Conservation (phyloP, 2,797 vertebrate species). For the Graptemys geographica region DNA sequence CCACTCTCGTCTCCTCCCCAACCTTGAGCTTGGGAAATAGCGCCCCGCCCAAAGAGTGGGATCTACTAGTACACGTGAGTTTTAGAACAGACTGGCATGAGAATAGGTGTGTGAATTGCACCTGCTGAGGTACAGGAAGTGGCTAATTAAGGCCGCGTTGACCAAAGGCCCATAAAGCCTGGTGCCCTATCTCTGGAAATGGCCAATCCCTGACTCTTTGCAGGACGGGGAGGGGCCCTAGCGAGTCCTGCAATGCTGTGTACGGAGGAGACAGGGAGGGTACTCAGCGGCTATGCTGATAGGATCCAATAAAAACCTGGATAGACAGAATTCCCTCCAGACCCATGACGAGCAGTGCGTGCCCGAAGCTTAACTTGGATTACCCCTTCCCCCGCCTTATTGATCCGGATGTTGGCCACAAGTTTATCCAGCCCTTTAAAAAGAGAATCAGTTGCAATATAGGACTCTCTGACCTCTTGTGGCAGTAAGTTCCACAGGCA, state of each 20-base stretch:
- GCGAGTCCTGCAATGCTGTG: too few species aligned
- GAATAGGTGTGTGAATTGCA: not conserved
- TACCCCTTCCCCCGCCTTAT: not conserved
- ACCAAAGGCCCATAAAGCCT: not conserved
- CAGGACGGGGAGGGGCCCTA: not conserved
- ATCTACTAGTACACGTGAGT: not conserved
- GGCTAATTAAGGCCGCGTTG: not conserved
- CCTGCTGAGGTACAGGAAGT: not conserved
- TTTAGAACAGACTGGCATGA: accelerated
- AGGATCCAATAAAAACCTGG: not conserved
- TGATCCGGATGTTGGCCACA: not conserved
- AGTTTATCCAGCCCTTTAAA: not conserved
- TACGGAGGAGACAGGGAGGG: not conserved
- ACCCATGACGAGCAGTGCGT: not conserved
- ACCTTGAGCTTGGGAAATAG: not conserved
- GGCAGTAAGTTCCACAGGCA: not conserved
- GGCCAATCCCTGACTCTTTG: not conserved
- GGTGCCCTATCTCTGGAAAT: not conserved
- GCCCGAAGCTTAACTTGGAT: not conserved
- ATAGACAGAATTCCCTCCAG: not conserved
- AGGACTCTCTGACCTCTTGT: not conserved
- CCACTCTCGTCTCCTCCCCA: accelerated
- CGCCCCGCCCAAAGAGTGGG: accelerated
- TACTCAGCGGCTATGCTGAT: too few species aligned
- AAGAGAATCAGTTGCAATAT: not conserved